Base-by-base conservation (phyloP, 2,113 vertebrate species). In the Aplodontia rufa region DNA sequence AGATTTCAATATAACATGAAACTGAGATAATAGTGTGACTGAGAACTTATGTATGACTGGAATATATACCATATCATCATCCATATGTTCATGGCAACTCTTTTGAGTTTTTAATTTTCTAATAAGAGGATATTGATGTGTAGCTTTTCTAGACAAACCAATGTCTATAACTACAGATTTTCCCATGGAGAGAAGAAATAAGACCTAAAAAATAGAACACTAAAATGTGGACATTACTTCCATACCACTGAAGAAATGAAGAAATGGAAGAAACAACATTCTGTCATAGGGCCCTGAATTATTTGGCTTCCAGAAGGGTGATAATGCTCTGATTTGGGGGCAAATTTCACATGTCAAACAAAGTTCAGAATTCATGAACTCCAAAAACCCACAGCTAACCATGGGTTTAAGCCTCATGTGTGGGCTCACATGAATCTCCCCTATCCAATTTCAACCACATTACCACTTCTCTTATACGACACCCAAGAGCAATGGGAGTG, bases 171-270 rank as follows among this genome's bases (percentile, higher is more conserved):
- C 40, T 35, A 58, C 6, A 55, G n/a, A 60, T 26, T 78, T 83
- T 64, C 5, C 35, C 8, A 62, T 47, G 20, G 24, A 90, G 95
- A 93, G 64, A 92, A 78, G 5, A 8, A 82, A 11, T 58, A 79
- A 76, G 6, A 82, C 75, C 28, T 35, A 85, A 92, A 91, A 93
- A 68, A n/a, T 71, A 7, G 72, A 86, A 85, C 8, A 45, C 66
- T 74, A 49, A 86, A 76, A 92, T 42, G 28, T 4, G 2, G 28
- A 80, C 69, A 58, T 14, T 64, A 47, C 17, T 84, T 87, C 19
- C 6, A 74, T 84, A 74, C 1, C 17, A 30, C 16, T 28, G 45
- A n/a, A n/a, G n/a, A n/a, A n/a, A n/a, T n/a, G n/a, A n/a, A 64
- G 69, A 35, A 68, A 91, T 37, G 12, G 28, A 19, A 40, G 2